A percentile compares a stretch with the other conserved stretches of the same genome.
Evolutionary conservation across 2,113 vertebrate genomes (phyloP).

Genomic region (Sterna hirundo): DNA sequence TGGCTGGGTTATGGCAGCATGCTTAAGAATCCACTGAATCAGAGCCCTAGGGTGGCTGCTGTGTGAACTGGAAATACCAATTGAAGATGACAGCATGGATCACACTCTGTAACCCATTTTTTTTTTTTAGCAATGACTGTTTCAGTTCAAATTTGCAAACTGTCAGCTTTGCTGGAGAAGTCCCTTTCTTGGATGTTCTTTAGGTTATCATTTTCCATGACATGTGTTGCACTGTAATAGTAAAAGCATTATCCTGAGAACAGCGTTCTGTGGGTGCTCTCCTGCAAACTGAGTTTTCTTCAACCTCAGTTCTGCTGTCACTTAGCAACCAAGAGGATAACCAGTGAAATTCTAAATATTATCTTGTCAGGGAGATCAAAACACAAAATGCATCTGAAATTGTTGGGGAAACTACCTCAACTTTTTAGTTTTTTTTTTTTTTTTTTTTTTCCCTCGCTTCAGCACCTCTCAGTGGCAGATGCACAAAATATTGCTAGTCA

Average conservation of each 20-base stretch:
- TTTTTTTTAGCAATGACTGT: neutral
- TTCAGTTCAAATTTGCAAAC: constrained; percentile 10
- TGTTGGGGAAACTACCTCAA: neutral
- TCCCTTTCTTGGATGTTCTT: neutral
- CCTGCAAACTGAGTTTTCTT: neutral
- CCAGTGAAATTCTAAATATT: constrained; percentile 12
- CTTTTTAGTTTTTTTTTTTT: neutral
- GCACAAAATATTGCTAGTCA: neutral
- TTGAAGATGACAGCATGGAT: neutral
- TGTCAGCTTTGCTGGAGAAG: neutral
- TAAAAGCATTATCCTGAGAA: neutral
- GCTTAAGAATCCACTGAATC: neutral
- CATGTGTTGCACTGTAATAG: neutral
- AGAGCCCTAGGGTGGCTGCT: neutral
- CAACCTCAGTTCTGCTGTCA: neutral
- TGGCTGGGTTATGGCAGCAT: neutral
- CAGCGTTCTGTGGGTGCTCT: neutral
- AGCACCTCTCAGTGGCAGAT: neutral
- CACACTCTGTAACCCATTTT: neutral
- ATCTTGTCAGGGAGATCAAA: neutral
- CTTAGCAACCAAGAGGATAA: constrained; percentile 42
- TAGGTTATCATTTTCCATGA: constrained; percentile 15
- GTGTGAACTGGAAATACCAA: neutral
- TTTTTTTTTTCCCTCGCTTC: neutral
- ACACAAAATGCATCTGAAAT: neutral